These are phyloP conservation scores for Lithophane leautieri DNA, from an alignment of 2,888 invertebrate genomes.

Conservation along the genomic window DNA sequence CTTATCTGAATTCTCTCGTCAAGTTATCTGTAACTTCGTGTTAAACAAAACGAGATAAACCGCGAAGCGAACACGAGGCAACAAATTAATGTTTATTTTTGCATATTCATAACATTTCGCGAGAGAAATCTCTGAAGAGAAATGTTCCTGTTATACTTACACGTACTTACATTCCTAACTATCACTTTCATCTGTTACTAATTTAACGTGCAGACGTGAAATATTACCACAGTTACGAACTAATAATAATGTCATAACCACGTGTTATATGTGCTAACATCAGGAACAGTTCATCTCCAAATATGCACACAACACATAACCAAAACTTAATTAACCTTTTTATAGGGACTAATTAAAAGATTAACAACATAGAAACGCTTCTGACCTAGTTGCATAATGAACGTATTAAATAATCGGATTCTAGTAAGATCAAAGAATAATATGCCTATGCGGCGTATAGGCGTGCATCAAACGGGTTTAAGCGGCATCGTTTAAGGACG, in stretches of 20 bases:
- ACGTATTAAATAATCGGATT: conserved; percentile 41
- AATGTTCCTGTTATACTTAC: conserved; percentile 53
- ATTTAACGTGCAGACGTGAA: conserved; percentile 54
- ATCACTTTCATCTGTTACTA: conserved; percentile 61
- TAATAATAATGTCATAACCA: conserved; percentile 39
- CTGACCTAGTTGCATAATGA: conserved; percentile 55
- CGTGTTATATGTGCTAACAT: conserved; percentile 34
- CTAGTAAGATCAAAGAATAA: conserved; percentile 46
- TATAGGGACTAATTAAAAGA: conserved; percentile 54
- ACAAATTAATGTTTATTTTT: conserved; percentile 64
- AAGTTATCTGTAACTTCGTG: conserved; percentile 61
- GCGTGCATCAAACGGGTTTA: conserved; percentile 68
- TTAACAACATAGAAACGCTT: conserved; percentile 30
- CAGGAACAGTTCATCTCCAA: conserved; percentile 38
- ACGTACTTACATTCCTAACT: conserved; percentile 38
- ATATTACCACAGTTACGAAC: conserved; percentile 32
- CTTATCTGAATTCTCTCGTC: conserved; percentile 52
- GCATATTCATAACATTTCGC: conserved; percentile 65
- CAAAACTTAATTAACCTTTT: conserved; percentile 55
- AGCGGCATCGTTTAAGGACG: conserved; percentile 69
- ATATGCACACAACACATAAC: conserved; percentile 44
- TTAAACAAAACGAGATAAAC: conserved; percentile 64
- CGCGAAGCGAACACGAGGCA: conserved; percentile 53
- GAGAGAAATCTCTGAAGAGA: conserved; percentile 63
- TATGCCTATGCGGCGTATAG: conserved; percentile 36